Evolutionary conservation across 1,140 invertebrate species (phyloP), one percentile per base, ranked within the genome.

Genomic region (Zaprionus taronus): DNA sequence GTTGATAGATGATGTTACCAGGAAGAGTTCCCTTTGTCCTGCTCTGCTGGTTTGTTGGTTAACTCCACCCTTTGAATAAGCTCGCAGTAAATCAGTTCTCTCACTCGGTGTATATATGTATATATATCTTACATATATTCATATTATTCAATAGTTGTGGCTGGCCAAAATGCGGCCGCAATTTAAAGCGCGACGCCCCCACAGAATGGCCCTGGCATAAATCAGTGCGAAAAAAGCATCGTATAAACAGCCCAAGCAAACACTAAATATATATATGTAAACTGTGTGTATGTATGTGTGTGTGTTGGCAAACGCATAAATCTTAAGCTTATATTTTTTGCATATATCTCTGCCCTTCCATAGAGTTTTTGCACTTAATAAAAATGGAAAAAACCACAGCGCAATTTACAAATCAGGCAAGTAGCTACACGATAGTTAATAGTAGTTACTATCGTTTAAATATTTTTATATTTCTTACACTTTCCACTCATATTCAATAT

Each of bases 91-190:
- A 34, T 34, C 31, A 34, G 36, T 14, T 12, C 12, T 36, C 34
- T 2, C 41, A 17, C 15, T 1, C n/a, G 6, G 36, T 60, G 36
- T 14, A 6, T 28, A 55, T 15, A 15, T 55, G n/a, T 56, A 31
- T 56, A 24, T 7, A 2, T n/a, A 17, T 56, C 31, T 56, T 7
- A 36, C 38, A 60, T 60, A 36, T 38, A 34, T 34, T 17, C 7
- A 20, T 76, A 76, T 75, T 72, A 69, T 65, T 75, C 49, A 76
- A 80, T 83, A 77, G 72, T 68, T 79, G 80, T 28, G 80, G 80
- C 80, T 79, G 36, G 70, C 80, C 80, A 82, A 77, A 82, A 82
- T 74, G 72, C 51, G 72, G 72, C 72, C 72, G 24, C 72, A 75
- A 75, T 75, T 70, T 75, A 79, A 80, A 72, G 47, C 62, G 28